phyloP scores from a whole-genome alignment of 2,797 vertebrate genomes.

The Natrix natrix region DNA sequence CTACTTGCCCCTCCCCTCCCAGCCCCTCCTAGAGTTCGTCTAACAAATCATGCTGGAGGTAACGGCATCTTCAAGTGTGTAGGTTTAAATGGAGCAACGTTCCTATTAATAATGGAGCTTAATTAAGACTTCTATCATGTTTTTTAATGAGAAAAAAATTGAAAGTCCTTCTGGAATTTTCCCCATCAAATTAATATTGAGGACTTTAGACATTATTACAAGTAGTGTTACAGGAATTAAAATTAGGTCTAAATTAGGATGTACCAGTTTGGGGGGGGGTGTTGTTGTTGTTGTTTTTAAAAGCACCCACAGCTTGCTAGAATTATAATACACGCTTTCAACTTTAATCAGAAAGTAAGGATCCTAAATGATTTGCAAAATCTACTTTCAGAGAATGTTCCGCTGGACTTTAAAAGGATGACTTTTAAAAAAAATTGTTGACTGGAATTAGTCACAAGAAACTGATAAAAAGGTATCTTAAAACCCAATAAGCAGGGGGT shows the following conservation, averaged over 20 bases:
- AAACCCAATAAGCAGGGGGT: not conserved
- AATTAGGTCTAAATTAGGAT: conserved; percentile 71
- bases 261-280: conserved; percentile 37
- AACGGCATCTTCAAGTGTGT: conserved; percentile 70
- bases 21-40: conserved; percentile 47
- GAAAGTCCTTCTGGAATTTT: conserved; percentile 78
- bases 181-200: conserved; percentile 77
- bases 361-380: not conserved
- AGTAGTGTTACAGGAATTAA: conserved; percentile 74
- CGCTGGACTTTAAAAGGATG: not conserved
- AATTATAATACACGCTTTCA: not conserved
- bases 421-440: not conserved
- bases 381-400: not conserved
- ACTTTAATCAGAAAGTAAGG: not conserved
- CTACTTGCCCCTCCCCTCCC: no score
- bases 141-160: conserved; percentile 78
- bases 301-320: not conserved
- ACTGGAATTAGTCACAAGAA: not conserved
- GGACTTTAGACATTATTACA: conserved; percentile 71
- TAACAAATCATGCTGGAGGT: conserved; percentile 68
- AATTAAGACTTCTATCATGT: conserved; percentile 80
- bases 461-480: not conserved
- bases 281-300: conserved; percentile 40
- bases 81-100: conserved; percentile 70
- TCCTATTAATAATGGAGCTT: conserved; percentile 72